Percentiles rank a stretch among this genome's conserved stretches.
Conservation (phyloP, 2,113 vertebrate genomes). For the Sphyrna mokarran region DNA sequence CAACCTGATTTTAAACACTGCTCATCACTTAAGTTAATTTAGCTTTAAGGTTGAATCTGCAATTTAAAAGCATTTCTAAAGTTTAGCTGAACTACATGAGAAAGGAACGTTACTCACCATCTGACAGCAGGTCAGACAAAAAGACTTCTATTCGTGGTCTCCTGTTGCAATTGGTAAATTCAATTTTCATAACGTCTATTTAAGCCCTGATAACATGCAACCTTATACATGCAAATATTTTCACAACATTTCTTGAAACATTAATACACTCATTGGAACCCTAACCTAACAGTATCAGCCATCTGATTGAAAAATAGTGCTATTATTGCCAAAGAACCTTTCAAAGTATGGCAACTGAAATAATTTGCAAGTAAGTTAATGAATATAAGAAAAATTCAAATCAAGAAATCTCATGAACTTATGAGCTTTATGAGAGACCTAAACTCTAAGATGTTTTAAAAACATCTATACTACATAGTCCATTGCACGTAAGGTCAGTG, state of each 20-base stretch:
- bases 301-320: neutral
- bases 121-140: neutral
- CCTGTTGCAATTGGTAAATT: neutral
- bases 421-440: neutral
- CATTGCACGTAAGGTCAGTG: neutral
- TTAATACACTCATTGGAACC: neutral
- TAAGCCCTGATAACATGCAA: neutral
- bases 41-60: neutral
- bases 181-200: neutral
- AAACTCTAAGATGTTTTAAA: neutral
- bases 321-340: neutral
- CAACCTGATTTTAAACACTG: neutral
- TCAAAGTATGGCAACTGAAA: neutral
- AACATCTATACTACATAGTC: neutral
- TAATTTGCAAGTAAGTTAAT: neutral
- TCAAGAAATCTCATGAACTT: neutral
- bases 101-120: slow-evolving; percentile 26
- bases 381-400: neutral
- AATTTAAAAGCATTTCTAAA: neutral
- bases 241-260: neutral
- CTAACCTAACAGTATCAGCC: neutral
- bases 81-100: neutral
- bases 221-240: neutral
- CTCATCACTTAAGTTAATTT: neutral
- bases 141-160: neutral